These are phyloP conservation scores for Oxycera nigricornis DNA, from an alignment of 2,888 invertebrate species.

Conservation along the genomic window DNA sequence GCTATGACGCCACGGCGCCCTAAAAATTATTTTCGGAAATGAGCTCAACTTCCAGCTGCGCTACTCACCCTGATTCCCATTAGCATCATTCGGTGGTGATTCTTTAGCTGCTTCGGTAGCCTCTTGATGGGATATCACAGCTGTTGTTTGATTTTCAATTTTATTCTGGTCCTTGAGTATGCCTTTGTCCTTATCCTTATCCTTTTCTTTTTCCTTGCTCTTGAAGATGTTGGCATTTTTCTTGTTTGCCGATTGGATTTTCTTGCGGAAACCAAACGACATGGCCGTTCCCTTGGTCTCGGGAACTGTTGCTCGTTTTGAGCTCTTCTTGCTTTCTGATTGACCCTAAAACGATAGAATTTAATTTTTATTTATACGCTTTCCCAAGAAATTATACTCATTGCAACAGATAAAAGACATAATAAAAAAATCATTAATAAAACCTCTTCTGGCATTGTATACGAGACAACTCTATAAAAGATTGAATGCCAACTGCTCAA, in stretches of 20 bases:
- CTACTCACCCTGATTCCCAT: slow-evolving; percentile 60
- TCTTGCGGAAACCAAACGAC: slow-evolving; percentile 83
- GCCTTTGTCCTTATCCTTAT: slow-evolving; percentile 45
- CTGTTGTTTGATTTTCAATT: slow-evolving; percentile 49
- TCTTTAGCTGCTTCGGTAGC: slow-evolving; percentile 43
- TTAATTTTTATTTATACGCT: background rate
- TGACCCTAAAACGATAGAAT: slow-evolving; percentile 56
- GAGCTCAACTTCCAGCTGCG: background rate
- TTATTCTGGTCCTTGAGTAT: slow-evolving; percentile 49
- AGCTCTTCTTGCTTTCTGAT: slow-evolving; percentile 58
- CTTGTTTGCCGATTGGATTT: slow-evolving; percentile 64
- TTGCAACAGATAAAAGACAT: background rate
- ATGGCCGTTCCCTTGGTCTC: slow-evolving; percentile 74
- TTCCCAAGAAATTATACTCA: too few species aligned
- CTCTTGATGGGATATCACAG: slow-evolving; percentile 51
- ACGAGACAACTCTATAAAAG: background rate
- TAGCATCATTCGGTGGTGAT: slow-evolving; percentile 55
- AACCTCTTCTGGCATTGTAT: background rate
- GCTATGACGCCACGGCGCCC: background rate
- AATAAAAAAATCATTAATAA: background rate
- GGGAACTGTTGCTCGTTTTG: slow-evolving; percentile 48
- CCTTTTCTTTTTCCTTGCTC: slow-evolving; percentile 44
- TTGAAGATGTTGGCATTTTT: slow-evolving; percentile 52
- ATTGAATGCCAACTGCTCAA: background rate
- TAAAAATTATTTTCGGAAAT: slow-evolving; percentile 7